Base-by-base conservation (phyloP, 1,140 invertebrate genomes). In the Piezodorus guildinii region DNA sequence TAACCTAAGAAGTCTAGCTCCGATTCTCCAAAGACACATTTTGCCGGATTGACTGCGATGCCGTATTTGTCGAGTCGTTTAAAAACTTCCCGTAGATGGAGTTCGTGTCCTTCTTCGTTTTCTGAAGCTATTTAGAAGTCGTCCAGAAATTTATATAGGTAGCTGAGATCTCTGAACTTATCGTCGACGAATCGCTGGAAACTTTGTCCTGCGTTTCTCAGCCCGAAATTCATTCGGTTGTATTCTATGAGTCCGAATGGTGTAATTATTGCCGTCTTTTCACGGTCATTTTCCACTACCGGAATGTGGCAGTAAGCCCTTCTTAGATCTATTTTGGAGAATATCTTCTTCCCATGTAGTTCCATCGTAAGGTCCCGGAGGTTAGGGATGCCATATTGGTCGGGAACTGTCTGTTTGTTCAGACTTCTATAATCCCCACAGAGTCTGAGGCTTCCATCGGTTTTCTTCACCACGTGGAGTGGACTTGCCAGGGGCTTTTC, bases 191-290 rank as follows among this genome's bases (percentile, higher is more conserved):
- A 46, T 46, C 45, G 3, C 45, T 46, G 45, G 45, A 46, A 46
- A 12, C 45, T 46, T 46, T 46, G 45, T n/a, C 45, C 45, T 3
- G 60, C 44, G 43, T 46, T 46, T 16, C 17, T 19, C 3, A 62
- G 34, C 2, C 46, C 60, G 17, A 49, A 49, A 45, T 15, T 25
- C 12, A 49, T 62, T 16, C 60, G 3, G 10, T 27, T 30, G 23
- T 34, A 45, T 21, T 49, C 30, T 19, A 51, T 49, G 4, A 63
- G 25, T 3, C 46, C 25, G 54, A 49, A 63, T 5, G 45, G 62
- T 34, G 52, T 52, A 10, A 54, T 52, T 19, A 63, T 59, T 6
- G 56, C 56, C 15, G 56, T 59, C 30, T 59, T 59, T 12, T 46
- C 45, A 3, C 45, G 45, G 45, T 15, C 17, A 5, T 46, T 46